Evolutionary conservation across 2,888 invertebrate species (phyloP).

Genomic region (Hemistola chrysoprasaria): DNA sequence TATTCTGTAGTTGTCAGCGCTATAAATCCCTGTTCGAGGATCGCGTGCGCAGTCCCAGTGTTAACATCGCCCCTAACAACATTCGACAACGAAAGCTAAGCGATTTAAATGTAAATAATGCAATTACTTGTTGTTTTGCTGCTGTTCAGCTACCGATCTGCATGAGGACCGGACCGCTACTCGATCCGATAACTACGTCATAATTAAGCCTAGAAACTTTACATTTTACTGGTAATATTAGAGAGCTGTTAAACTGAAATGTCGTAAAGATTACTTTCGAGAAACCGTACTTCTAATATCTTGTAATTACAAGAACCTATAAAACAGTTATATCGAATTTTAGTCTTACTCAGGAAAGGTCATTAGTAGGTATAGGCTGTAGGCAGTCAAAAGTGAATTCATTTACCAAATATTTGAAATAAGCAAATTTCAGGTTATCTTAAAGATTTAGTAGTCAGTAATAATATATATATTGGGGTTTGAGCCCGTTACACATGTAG

Average conservation of each 20-base stretch:
- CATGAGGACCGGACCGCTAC: constrained; percentile 37
- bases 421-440: too few relatives aligned
- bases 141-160: constrained; percentile 36
- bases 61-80: constrained; percentile 50
- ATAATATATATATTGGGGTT: too few relatives aligned
- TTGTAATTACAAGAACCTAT: too few relatives aligned
- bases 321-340: too few relatives aligned
- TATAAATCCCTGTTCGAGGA: constrained; percentile 38
- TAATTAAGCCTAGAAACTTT: constrained; percentile 7
- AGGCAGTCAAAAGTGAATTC: too few relatives aligned
- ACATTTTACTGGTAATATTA: constrained; percentile 7
- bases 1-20: constrained; percentile 29
- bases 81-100: constrained; percentile 47
- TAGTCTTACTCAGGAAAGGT: too few relatives aligned
- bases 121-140: constrained; percentile 51
- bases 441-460: too few relatives aligned
- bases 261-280: constrained; percentile 8
- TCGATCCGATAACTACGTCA: constrained; percentile 19
- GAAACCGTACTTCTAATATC: too few relatives aligned
- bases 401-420: too few relatives aligned
- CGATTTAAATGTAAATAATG: constrained; percentile 72
- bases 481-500: too few relatives aligned
- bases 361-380: too few relatives aligned
- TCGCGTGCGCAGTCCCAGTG: constrained; percentile 50
- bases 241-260: constrained; percentile 9